Base-by-base conservation (phyloP, 2,797 vertebrate species). In the Anguilla obscura region DNA sequence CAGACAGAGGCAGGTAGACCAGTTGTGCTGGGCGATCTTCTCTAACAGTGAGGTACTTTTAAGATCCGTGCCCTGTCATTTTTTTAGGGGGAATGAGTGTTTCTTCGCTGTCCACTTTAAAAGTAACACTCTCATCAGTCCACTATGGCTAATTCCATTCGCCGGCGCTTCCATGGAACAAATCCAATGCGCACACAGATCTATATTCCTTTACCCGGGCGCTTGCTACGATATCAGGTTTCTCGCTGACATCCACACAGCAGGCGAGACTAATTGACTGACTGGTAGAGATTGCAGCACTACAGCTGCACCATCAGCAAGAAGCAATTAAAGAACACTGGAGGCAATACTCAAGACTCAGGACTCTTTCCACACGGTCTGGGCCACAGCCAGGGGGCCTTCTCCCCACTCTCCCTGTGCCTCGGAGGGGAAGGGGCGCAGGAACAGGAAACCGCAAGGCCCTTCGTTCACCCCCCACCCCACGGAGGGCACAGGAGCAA, bases 141-240 rank as follows among this genome's bases (percentile, higher is more conserved):
- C 90, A 89, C 50, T 91, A 92, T 90, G 88, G 89, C 89, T 91
- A 87, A 88, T 91, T 92, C 90, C 85, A 66, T 86, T 90, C 89
- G 88, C 91, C 90, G 85, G 27, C 88, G 84, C 93, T 92, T 93
- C 94, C 93, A 89, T 94, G 92, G 93, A 94, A 92, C 89, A 91
- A 88, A 91, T 93, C 87, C 91, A 88, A 69, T 48, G 36, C 30
- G 45, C 63, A 18, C 50, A 30, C 84, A 60, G 83, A 76, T 56
- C 60, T 71, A 79, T 63, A 54, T 52, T 74, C n/a, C 40, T 33
- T 21, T 56, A 5, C 50, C 9, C 83, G 56, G n/a, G 56, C 24
- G 18, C 58, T n/a, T 14, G 36, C 56, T 21, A 48, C 80, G 86
- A 27, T 86, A 85, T 90, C 83, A 90, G 86, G 40, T 85, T 90